Conservation (phyloP, 23 tunicate species). For the Clavelina lepadiformis region DNA sequence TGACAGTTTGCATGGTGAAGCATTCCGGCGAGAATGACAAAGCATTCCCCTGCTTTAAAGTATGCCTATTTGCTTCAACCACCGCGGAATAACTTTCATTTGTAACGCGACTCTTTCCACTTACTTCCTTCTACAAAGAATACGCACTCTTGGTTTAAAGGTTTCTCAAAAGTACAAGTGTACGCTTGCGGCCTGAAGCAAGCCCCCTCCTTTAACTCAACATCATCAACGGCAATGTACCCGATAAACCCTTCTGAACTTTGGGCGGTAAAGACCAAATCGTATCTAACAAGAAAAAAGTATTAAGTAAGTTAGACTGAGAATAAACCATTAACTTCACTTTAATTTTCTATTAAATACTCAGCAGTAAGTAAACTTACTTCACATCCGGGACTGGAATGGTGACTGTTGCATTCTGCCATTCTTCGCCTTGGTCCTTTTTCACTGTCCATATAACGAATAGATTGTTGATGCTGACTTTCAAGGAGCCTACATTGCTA, state of each 20-base stretch:
- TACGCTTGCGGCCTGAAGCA: conserved; percentile 42
- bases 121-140: conserved; percentile 19
- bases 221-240: conserved; percentile 56
- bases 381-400: conserved; percentile 55
- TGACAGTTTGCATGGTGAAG: too few species aligned
- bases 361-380: conserved; percentile 16
- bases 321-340: neutral
- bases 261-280: conserved; percentile 28
- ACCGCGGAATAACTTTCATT: too few species aligned
- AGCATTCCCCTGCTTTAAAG: too few species aligned
- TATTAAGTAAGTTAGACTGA: neutral
- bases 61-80: too few species aligned
- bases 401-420: conserved; percentile 46
- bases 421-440: conserved; percentile 14
- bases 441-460: conserved; percentile 31
- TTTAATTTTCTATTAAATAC: neutral
- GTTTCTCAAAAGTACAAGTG: conserved; percentile 35
- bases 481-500: conserved; percentile 5
- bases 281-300: conserved; percentile 29
- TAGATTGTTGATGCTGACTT: conserved; percentile 17
- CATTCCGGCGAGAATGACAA: too few species aligned
- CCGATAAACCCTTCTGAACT: conserved; percentile 16
- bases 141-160: conserved; percentile 31
- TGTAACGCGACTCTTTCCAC: too few species aligned
- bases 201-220: conserved; percentile 31